Conservation (phyloP, 2,888 invertebrate genomes). For the Trachelus stipa region DNA sequence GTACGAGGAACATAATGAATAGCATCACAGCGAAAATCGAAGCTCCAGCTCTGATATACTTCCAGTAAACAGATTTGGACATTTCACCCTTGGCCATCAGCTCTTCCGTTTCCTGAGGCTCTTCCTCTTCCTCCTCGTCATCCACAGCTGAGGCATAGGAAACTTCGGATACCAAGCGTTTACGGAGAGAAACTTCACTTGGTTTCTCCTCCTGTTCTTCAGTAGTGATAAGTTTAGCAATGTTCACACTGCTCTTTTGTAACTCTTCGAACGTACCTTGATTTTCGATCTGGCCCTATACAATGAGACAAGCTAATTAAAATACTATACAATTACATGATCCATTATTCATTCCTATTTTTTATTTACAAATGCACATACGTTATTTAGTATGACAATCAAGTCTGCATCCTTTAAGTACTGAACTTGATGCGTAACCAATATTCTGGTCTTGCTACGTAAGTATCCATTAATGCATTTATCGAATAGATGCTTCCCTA, state of each 20-base stretch:
- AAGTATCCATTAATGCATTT: conserved; percentile 78
- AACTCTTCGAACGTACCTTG: conserved; percentile 72
- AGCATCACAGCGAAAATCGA: conserved; percentile 70
- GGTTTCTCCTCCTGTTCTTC: neutral
- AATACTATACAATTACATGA: neutral
- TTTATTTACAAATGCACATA: conserved; percentile 61
- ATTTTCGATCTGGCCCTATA: conserved; percentile 74
- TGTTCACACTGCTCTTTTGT: conserved; percentile 69
- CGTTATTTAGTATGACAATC: conserved; percentile 76
- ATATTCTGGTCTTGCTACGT: conserved; percentile 75
- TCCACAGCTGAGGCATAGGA: conserved; percentile 16
- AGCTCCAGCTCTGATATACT: conserved; percentile 80
- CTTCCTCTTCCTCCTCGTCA: conserved; percentile 63
- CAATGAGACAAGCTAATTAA: conserved; percentile 14
- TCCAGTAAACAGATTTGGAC: conserved; percentile 73
- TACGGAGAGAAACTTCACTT: neutral
- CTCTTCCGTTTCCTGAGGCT: conserved; percentile 74
- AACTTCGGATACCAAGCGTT: conserved; percentile 20
- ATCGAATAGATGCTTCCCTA: conserved; percentile 81
- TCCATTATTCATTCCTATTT: conserved; percentile 27
- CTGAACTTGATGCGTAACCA: conserved; percentile 89
- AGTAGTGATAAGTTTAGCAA: conserved; percentile 35
- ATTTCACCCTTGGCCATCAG: conserved; percentile 76
- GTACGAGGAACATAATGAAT: conserved; percentile 71
- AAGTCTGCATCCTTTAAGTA: conserved; percentile 76